Evolutionary conservation across 2,797 vertebrate genomes (phyloP).

Genomic region (Acanthis flammea): DNA sequence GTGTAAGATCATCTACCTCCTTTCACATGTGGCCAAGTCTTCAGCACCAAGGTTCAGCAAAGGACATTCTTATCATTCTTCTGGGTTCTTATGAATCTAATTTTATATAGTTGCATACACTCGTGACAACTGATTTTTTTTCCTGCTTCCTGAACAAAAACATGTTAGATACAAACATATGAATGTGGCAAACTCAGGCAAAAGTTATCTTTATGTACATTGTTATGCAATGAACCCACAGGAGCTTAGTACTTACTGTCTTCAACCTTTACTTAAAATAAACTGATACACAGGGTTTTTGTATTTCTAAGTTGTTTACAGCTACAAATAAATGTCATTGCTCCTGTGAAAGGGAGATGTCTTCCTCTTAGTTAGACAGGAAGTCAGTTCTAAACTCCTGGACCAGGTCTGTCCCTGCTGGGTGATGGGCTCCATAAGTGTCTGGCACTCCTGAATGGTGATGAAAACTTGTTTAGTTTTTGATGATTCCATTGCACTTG

Average conservation of each 20-base stretch:
- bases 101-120: neutral
- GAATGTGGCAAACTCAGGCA: neutral
- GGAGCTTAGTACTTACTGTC: neutral
- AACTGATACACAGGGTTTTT: neutral
- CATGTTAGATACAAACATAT: rapidly evolving
- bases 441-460: neutral
- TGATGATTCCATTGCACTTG: neutral
- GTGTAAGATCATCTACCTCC: slow-evolving; percentile 2
- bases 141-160: neutral
- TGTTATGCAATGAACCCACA: neutral
- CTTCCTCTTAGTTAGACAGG: neutral
- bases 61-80: slow-evolving; percentile 35
- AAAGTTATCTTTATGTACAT: neutral
- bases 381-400: neutral
- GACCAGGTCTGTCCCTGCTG: neutral
- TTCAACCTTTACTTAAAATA: neutral
- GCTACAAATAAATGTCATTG: neutral
- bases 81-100: neutral
- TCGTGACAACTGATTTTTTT: neutral
- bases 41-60: neutral
- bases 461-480: neutral
- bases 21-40: neutral
- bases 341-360: neutral
- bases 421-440: neutral
- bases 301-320: neutral